These are phyloP conservation scores for Cyprinodon brontotheroides DNA, from an alignment of 2,113 vertebrate species.

Conservation along the genomic window DNA sequence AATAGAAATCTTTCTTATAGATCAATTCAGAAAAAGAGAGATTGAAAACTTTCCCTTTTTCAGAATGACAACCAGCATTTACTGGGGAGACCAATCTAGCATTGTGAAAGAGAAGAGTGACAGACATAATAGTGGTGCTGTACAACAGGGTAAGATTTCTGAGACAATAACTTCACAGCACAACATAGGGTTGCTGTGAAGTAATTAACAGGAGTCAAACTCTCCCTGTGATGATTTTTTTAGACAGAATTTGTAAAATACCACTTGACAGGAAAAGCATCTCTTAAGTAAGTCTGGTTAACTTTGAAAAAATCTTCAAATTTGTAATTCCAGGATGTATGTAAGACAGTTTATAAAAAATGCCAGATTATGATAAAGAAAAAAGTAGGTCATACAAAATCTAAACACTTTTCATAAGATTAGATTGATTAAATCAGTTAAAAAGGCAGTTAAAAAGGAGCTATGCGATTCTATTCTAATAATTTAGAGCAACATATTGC, in stretches of 20 bases:
- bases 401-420: slow-evolving; percentile 30
- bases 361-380: slow-evolving; percentile 30
- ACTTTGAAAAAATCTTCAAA: slow-evolving; percentile 22
- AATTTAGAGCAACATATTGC: too few species aligned
- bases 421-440: slow-evolving; percentile 32
- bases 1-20: background rate
- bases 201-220: slow-evolving; percentile 34
- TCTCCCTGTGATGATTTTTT: slow-evolving; percentile 25
- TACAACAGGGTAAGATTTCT: slow-evolving; percentile 19
- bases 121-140: slow-evolving; percentile 9
- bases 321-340: slow-evolving; percentile 18
- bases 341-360: slow-evolving; percentile 28
- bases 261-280: slow-evolving; percentile 37
- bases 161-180: slow-evolving; percentile 13
- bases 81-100: background rate
- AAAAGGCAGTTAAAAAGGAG: slow-evolving; percentile 12
- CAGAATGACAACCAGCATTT: background rate
- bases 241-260: slow-evolving; percentile 17
- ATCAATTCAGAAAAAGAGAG: background rate
- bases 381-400: slow-evolving; percentile 43
- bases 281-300: background rate
- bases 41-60: background rate
- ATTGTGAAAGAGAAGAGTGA: slow-evolving; percentile 9
- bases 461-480: too few species aligned
- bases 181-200: slow-evolving; percentile 14